Base-by-base conservation (phyloP, 2,113 vertebrate genomes). In the Pogonocichla stellata region DNA sequence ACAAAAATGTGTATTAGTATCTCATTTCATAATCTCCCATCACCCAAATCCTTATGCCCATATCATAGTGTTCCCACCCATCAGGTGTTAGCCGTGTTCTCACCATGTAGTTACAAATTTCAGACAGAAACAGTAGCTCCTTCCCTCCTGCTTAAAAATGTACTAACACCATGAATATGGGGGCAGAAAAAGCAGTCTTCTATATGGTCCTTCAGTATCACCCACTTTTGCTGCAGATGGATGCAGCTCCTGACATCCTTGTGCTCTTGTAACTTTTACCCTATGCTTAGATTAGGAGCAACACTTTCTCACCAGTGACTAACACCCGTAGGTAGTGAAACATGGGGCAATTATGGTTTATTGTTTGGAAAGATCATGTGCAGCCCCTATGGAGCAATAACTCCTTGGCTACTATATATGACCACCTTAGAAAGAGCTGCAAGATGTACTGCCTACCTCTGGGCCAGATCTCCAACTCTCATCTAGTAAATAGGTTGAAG, bases 131-230 rank as follows among this genome's bases (percentile, higher is more conserved):
- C 18, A 34, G 19, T 14, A 67, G 19, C 20, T 87, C 33, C 62
- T 80, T 90, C 10, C 11, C n/a, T 66, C 23, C 16, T 19, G 62
- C 4, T 7, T 23, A 38, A 15, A 1, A 79, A 33, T 33, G 14
- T 10, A 42, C 10, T 14, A 61, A 65, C 26, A 26, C 50, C 3
- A 0, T 24, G 10, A 58, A 25, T 2, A 11, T 0, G 5, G 29
- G 65, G 9, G 26, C 50, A 62, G 28, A 57, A 38, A 67, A 71
- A 14, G 42, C 28, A 16, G 4, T 23, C 57, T 60, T 74, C 47
- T 75, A 8, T 20, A 22, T 2, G 4, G 15, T 61, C 53, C 38
- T 54, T 75, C 22, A 26, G 22, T 74, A 57, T 71, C n/a, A 70
- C 24, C 48, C 25, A 34, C 42, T 61, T 66, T 43, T 73, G 20